A percentile compares a stretch with the other conserved stretches of the same genome.
Conservation (phyloP, 2,797 vertebrate species). For the Chloroceryle amazona region DNA sequence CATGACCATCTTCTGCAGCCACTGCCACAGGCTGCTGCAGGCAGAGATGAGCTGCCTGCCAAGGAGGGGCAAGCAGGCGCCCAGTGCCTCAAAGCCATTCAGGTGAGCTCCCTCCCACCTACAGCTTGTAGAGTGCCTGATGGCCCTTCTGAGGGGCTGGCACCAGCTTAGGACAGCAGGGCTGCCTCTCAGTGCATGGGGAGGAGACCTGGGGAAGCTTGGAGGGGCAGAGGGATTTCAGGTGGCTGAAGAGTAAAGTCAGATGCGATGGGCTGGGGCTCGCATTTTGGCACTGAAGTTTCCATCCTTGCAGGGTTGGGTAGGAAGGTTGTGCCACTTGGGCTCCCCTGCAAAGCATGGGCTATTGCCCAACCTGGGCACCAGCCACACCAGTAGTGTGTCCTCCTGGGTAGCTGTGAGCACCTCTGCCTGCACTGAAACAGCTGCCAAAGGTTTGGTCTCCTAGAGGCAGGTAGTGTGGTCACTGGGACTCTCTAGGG, state of each 20-base stretch:
- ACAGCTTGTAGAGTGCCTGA: accelerated
- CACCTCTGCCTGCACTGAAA: not conserved
- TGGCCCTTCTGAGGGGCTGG: not conserved
- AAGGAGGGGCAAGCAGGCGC: not conserved
- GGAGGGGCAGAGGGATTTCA: not conserved
- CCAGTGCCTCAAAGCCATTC: not conserved
- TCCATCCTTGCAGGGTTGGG: not conserved
- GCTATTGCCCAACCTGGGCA: not conserved
- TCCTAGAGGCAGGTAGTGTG: not conserved
- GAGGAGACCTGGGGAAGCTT: not conserved
- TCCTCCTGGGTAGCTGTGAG: not conserved
- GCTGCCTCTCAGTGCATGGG: accelerated
- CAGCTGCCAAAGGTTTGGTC: not conserved
- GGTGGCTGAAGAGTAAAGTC: not conserved
- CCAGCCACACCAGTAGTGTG: accelerated
- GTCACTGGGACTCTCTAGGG: not conserved
- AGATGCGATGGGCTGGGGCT: not conserved
- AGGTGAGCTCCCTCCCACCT: slow-evolving; percentile 44
- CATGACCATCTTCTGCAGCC: slow-evolving; percentile 76
- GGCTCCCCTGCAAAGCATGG: not conserved
- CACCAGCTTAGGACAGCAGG: accelerated
- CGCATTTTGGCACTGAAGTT: accelerated
- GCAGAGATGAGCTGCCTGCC: slow-evolving; percentile 22
- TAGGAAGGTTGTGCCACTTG: accelerated
- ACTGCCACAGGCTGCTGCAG: slow-evolving; percentile 65